phyloP scores from a whole-genome alignment of 2,113 vertebrate genomes.

The Strix aluco region DNA sequence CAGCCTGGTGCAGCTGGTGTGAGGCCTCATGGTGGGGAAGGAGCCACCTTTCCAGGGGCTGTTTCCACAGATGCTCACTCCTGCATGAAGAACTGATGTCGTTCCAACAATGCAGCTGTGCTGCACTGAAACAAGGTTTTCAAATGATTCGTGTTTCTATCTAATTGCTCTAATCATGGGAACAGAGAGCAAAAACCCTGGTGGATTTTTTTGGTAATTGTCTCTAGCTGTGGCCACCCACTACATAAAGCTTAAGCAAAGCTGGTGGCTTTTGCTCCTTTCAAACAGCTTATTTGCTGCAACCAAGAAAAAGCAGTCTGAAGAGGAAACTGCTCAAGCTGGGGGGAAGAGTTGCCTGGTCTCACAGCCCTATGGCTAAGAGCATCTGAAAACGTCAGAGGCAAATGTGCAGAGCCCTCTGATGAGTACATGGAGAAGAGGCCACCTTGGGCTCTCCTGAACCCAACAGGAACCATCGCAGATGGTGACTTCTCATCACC shows the following conservation, averaged over 20 bases:
- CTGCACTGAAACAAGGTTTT: not conserved
- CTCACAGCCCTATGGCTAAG: not conserved
- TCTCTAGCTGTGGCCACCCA: not conserved
- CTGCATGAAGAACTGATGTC: not conserved
- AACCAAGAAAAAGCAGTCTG: not conserved
- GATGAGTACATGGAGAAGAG: not conserved
- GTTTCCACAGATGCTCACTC: rapidly evolving
- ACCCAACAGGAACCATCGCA: not conserved
- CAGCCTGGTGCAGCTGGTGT: rapidly evolving
- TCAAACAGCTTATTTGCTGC: not conserved
- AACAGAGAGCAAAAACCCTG: not conserved
- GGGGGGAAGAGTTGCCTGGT: not conserved
- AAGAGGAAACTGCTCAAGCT: not conserved
- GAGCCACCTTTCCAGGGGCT: not conserved
- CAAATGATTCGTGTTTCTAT: not conserved
- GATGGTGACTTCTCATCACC: not conserved
- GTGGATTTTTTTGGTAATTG: not conserved
- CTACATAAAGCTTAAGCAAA: not conserved
- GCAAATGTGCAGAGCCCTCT: not conserved
- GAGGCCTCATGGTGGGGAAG: rapidly evolving
- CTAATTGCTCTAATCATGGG: not conserved
- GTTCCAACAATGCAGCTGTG: not conserved
- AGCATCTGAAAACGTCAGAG: not conserved
- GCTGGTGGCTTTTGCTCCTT: not conserved
- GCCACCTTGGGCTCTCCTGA: not conserved